Percentiles rank a stretch among this genome's conserved stretches.
These are phyloP conservation scores for Hippopotamus amphibius DNA, from an alignment of 2,113 vertebrate genomes.

Conservation along the genomic window DNA sequence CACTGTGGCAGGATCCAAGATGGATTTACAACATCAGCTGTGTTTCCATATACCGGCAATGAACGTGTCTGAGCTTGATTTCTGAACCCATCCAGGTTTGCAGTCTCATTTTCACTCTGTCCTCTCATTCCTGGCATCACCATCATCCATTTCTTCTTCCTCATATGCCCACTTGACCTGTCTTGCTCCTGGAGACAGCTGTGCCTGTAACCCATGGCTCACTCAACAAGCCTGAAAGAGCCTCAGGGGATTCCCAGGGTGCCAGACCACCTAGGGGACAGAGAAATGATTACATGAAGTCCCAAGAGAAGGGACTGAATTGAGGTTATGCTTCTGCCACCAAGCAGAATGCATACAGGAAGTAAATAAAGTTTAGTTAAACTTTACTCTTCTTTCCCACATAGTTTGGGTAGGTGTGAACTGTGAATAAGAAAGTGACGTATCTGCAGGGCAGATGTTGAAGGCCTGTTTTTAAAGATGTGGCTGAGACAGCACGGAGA, in stretches of 20 bases:
- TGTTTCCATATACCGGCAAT: background rate
- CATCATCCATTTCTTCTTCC: background rate
- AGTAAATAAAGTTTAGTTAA: background rate
- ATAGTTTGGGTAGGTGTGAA: no score
- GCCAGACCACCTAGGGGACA: fast-evolving
- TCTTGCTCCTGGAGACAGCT: background rate
- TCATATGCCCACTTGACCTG: background rate
- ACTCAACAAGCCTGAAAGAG: background rate
- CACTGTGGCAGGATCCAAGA: background rate
- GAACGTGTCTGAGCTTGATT: background rate
- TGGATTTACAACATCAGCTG: background rate
- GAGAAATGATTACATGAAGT: background rate
- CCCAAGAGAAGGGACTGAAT: fast-evolving
- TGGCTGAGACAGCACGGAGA: background rate
- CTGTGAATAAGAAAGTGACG: background rate
- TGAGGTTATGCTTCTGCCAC: background rate
- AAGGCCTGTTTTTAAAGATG: background rate
- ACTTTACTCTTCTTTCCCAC: background rate
- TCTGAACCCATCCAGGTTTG: fast-evolving
- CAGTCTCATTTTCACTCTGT: background rate
- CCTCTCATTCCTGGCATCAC: fast-evolving
- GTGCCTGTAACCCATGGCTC: background rate
- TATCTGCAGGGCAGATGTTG: background rate
- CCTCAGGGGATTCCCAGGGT: background rate
- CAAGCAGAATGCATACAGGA: background rate